Evolutionary conservation across 2,888 invertebrate species (phyloP), one percentile per base, ranked within the genome.

Genomic region (Nomada fucata): DNA sequence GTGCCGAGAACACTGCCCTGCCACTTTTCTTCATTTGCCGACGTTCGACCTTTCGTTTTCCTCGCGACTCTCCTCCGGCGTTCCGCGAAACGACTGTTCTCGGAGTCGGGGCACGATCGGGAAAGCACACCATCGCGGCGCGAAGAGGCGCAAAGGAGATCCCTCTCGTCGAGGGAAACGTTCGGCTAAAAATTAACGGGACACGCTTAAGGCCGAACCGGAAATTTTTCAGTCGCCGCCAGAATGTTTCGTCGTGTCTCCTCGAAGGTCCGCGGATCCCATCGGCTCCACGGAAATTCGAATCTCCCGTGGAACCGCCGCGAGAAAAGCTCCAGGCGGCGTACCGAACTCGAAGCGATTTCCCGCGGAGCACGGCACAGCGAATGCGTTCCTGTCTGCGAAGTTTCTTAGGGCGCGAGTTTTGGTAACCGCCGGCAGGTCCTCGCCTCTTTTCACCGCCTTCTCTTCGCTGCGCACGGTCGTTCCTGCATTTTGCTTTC

Each of bases 21-120:
- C 91, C 79, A 91, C 89, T 92, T 91, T 89, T 86, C 90, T 68
- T 88, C 90, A 84, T 90, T 89, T 86, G 79, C 79, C 72, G 85
- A 82, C 77, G 60, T 20, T 59, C 76, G 75, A n/a, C 18, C 3
- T 11, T 50, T 13, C 18, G 42, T 71, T n/a, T 36, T 50, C 50
- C 7, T 10, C 20, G 5, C 18, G 9, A 3, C 53, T 15, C 29
- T 44, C 15, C 20, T 26, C 42, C 11, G 65, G 18, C 42, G 1
- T 2, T 9, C 11, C 23, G 29, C 23, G 64, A 23, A 60, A 60
- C 60, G 36, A 36, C 9, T 36, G 36, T 26, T 55, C 29, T 26
- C 4, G 20, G 20, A 20, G 26, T 71, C 71, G 71, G 64, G 57
- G 69, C 44, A 26, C 69, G 68, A 75, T 75, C 26, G 2, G 26